These are phyloP conservation scores for Hyles lineata DNA, from an alignment of 2,888 invertebrate genomes.

Conservation along the genomic window DNA sequence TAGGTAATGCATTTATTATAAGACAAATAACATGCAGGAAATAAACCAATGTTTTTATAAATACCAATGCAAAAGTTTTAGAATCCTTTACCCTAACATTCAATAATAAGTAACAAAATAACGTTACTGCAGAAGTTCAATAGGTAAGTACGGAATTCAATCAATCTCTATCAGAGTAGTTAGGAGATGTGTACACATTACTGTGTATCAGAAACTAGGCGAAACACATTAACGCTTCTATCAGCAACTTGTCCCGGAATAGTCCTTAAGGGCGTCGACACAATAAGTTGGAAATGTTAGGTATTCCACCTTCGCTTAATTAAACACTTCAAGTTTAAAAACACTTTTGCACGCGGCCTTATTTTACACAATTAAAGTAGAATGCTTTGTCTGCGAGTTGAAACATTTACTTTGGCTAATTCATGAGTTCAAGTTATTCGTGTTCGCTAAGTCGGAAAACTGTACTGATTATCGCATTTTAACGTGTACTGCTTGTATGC, in stretches of 20 bases:
- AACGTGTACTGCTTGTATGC: too few relatives aligned
- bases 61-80: too few relatives aligned
- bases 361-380: neutral
- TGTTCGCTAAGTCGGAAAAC: too few relatives aligned
- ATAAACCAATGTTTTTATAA: too few relatives aligned
- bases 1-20: too few relatives aligned
- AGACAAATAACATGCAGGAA: too few relatives aligned
- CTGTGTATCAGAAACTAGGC: conserved; percentile 24
- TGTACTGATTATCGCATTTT: too few relatives aligned
- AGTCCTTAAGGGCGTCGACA: conserved; percentile 11
- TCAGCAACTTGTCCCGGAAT: conserved; percentile 6
- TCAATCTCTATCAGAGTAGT: conserved; percentile 50
- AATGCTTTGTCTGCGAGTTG: neutral
- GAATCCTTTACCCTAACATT: too few relatives aligned
- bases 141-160: conserved; percentile 40
- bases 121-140: neutral
- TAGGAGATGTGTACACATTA: conserved; percentile 22
- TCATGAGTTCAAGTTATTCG: neutral
- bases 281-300: conserved; percentile 8
- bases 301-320: conserved; percentile 16
- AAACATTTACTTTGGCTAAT: neutral
- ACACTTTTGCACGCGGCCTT: neutral
- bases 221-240: conserved; percentile 26
- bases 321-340: conserved; percentile 23
- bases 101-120: neutral